Evolutionary conservation across 2,113 vertebrate genomes (phyloP).

Genomic region (Crotalus tigris): DNA sequence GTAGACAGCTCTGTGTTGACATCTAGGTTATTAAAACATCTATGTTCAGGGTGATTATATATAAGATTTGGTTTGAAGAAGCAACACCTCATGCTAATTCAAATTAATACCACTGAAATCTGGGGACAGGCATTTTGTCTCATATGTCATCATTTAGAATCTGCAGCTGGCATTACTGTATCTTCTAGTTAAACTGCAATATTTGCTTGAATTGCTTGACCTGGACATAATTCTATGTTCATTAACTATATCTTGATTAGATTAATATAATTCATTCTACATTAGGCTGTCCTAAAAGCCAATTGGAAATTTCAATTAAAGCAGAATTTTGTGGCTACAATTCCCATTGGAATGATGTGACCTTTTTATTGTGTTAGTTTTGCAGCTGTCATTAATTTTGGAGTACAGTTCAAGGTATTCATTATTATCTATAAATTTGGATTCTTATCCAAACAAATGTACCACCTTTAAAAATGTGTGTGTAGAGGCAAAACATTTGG

Average conservation of each 20-base stretch:
- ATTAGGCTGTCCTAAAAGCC: not conserved
- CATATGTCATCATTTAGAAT: not conserved
- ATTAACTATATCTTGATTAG: not conserved
- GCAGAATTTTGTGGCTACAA: not conserved
- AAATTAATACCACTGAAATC: not conserved
- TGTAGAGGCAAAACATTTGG: not conserved
- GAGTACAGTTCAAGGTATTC: not conserved
- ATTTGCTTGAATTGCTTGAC: not conserved
- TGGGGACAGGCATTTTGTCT: not conserved
- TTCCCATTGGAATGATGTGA: not conserved
- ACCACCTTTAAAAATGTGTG: not conserved
- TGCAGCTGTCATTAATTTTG: not conserved
- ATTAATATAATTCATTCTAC: not conserved
- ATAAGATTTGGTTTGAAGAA: not conserved
- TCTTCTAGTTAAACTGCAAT: not conserved
- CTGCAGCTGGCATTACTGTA: not conserved
- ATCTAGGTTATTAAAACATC: rapidly evolving
- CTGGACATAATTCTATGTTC: not conserved
- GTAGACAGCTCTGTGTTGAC: not conserved
- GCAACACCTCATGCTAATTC: not conserved
- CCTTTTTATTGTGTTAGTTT: not conserved
- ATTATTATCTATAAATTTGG: not conserved
- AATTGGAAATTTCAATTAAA: not conserved
- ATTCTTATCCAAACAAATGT: not conserved
- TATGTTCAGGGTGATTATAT: not conserved